Evolutionary conservation across 2,888 invertebrate species (phyloP).

Genomic region (Drosophila hamatofila): DNA sequence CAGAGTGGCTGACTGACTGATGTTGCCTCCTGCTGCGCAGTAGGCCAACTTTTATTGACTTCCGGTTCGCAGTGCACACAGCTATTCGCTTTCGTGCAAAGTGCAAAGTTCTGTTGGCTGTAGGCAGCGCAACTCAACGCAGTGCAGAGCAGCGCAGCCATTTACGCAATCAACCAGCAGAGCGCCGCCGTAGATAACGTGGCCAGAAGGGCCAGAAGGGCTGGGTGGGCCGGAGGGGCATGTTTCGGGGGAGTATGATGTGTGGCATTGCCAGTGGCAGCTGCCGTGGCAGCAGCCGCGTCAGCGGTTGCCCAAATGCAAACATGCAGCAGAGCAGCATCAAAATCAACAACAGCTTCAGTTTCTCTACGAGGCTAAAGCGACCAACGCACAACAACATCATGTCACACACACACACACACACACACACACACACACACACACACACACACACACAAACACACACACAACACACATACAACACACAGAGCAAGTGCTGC

Average conservation of each 20-base stretch:
- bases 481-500: not conserved
- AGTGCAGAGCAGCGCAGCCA: constrained; percentile 21
- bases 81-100: constrained; percentile 46
- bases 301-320: constrained; percentile 58
- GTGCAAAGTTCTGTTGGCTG: constrained; percentile 60
- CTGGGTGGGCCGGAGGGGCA: not conserved
- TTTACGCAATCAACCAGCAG: constrained; percentile 64
- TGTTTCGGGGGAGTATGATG: not conserved
- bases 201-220: not conserved
- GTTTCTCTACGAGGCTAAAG: constrained; percentile 2
- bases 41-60: constrained; percentile 78
- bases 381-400: not conserved
- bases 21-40: constrained; percentile 37
- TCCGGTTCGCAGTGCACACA: constrained; percentile 45
- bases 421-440: not conserved
- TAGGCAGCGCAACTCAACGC: constrained; percentile 16
- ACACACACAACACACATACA: not conserved
- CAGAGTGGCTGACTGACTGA: not conserved
- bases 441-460: not conserved
- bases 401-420: not conserved
- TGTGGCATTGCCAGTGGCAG: not conserved
- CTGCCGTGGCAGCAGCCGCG: constrained; percentile 39
- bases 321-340: constrained; percentile 53
- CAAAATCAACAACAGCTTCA: constrained; percentile 60
- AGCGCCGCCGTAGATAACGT: constrained; percentile 1